Evolutionary conservation across 2,888 invertebrate genomes (phyloP), one percentile per base, ranked within the genome.

Genomic region (Tenodera sinensis): DNA sequence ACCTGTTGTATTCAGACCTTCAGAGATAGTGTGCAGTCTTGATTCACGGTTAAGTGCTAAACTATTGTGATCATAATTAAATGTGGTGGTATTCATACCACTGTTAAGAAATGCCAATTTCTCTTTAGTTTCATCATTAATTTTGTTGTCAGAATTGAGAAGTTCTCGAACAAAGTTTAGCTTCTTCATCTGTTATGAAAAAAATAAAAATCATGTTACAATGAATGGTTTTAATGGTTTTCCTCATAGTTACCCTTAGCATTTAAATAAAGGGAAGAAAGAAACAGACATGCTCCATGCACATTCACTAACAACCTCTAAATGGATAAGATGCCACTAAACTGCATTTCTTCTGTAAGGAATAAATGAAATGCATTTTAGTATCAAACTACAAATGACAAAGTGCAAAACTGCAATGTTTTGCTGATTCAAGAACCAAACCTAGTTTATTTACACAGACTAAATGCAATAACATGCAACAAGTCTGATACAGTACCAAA

Each of bases 41-140:
- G 91, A 83, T 89, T 89, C 71, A 47, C 47, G 82, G 25, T 71
- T 42, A 12, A 47, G 83, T 28, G 25, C 88, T 0, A 20, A 83
- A 28, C 28, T 83, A 15, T 27, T 30, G 28, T n/a, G 28, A 27
- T 84, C 81, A 8, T 30, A 30, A 20, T 86, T 95, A 47, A 28
- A 15, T 2, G 95, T 94, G 85, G 95, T 96, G 27, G 94, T 92
- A 6, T 94, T 94, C 88, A 94, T 6, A 15, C 8, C 93, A 30
- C 95, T 95, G 91, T 96, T 96, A 9, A 98, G 94, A 92, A 97
- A 97, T 25, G 97, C 96, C 34, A 98, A 94, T 92, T 97, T 97
- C 92, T 97, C 97, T 89, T 97, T 95, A 0, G 97, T 97, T 92
- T 97, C 97, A 92, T 97, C 96, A 91, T 97, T 96, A 25, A 97